Evolutionary conservation across 2,888 invertebrate species (phyloP).

Genomic region (Stomorhina lunata): DNA sequence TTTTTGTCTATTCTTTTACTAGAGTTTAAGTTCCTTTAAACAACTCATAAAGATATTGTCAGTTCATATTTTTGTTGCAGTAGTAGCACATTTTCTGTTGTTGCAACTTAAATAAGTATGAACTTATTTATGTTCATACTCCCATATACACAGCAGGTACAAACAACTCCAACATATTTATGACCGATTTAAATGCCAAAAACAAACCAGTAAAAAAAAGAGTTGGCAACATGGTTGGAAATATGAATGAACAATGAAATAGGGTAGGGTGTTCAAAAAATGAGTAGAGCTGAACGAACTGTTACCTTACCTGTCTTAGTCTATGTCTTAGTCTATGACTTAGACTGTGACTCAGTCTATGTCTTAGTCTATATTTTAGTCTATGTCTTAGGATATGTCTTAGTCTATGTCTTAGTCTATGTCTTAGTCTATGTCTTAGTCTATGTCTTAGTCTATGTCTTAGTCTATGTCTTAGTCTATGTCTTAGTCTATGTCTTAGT

Average conservation of each 20-base stretch:
- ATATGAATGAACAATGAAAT: constrained; percentile 24
- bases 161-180: constrained; percentile 54
- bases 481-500: no score
- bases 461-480: no score
- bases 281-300: no score
- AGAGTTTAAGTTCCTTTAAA: constrained; percentile 45
- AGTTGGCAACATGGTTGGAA: constrained; percentile 37
- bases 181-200: constrained; percentile 60
- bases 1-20: not conserved
- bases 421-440: no score
- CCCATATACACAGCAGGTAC: constrained; percentile 61
- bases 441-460: no score
- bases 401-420: no score
- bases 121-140: constrained; percentile 13
- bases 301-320: no score
- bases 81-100: constrained; percentile 17
- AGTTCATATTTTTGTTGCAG: constrained; percentile 47
- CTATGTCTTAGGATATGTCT: no score
- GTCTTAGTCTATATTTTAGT: no score
- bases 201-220: constrained; percentile 37
- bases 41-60: constrained; percentile 60
- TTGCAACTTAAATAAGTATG: constrained; percentile 18
- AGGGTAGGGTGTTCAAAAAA: no score
- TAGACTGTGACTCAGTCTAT: no score
- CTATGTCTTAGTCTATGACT: no score